Percentiles rank a stretch among this genome's conserved stretches.
These are phyloP conservation scores for Drosophila pseudotalamancana DNA, from an alignment of 2,888 invertebrate species.

Conservation along the genomic window DNA sequence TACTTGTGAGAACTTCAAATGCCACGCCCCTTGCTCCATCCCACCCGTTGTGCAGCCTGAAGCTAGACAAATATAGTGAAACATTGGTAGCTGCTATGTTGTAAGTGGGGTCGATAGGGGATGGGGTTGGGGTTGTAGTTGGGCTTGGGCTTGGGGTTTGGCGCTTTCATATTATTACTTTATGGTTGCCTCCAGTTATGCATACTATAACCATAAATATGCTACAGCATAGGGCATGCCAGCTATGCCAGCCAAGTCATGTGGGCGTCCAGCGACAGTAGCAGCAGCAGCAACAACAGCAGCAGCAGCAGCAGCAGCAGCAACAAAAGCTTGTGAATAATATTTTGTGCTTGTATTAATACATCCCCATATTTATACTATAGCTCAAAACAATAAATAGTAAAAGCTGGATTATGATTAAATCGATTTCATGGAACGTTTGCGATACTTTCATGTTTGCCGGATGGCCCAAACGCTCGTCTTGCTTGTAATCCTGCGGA, in stretches of 20 bases:
- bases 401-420: conserved; percentile 80
- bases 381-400: conserved; percentile 80
- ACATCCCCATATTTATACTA: conserved; percentile 77
- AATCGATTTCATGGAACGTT: conserved; percentile 75
- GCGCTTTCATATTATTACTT: conserved; percentile 76
- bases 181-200: conserved; percentile 78
- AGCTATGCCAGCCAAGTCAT: conserved; percentile 28
- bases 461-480: conserved; percentile 25
- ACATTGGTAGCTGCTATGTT: conserved; percentile 31
- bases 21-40: conserved; percentile 52
- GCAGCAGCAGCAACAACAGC: conserved; percentile 20
- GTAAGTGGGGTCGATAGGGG: background rate
- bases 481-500: conserved; percentile 48
- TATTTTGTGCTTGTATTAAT: conserved; percentile 78
- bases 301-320: conserved; percentile 9
- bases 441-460: conserved; percentile 42
- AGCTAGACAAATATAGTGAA: conserved; percentile 58
- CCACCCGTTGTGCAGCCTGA: conserved; percentile 11
- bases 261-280: conserved; percentile 23
- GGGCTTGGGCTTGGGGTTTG: conserved; percentile 23
- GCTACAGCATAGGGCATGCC: conserved; percentile 50
- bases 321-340: conserved; percentile 63
- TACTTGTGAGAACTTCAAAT: conserved; percentile 63
- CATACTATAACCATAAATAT: conserved; percentile 78
- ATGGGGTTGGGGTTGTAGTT: background rate